Base-by-base conservation (phyloP, 2,888 invertebrate genomes). In the Ptilodon capucinus region DNA sequence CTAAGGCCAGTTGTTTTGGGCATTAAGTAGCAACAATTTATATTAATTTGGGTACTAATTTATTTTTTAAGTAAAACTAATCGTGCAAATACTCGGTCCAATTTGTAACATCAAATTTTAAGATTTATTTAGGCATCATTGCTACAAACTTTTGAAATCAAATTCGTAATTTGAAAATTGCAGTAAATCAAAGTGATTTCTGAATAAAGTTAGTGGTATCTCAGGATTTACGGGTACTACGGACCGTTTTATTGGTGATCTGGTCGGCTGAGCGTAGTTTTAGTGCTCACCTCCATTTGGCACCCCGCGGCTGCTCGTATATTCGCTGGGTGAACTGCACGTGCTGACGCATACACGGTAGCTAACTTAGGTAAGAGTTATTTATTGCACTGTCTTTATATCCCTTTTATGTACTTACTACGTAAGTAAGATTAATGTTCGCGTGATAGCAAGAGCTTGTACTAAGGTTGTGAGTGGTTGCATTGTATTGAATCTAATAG, bases 161-260 rank as follows among this genome's bases (percentile, higher is more conserved):
- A n/a, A n/a, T n/a, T n/a, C n/a, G n/a, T n/a, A n/a, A n/a, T n/a
- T n/a, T n/a, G n/a, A n/a, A n/a, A 8, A 25, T 8, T 5, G 23
- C 8, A 7, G 23, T 8, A 9, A 25, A 25, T 25, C 2, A 7
- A 25, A 25, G 2, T 25, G 6, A 25, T 25, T 25, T 8, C 7
- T 25, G 23, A 25, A 25, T 25, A 25, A 25, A 25, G 46, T 44
- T 54, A 51, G 51, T 51, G 44, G 38, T 58, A 48, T 65, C 54
- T 48, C 32, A 9, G 18, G 54, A 68, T 64, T 68, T 58, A 64
- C 58, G 42, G 48, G 23, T 42, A 45, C 41, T 48, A 44, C 40
- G 44, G 32, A 25, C 48, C 39, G 46, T 67, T 64, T 64, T 67
- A 57, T 60, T 39, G 60, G 41, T 57, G 51, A 64, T 64, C 46